Base-by-base conservation (phyloP, 2,113 vertebrate genomes). In the Salvelinus fontinalis region DNA sequence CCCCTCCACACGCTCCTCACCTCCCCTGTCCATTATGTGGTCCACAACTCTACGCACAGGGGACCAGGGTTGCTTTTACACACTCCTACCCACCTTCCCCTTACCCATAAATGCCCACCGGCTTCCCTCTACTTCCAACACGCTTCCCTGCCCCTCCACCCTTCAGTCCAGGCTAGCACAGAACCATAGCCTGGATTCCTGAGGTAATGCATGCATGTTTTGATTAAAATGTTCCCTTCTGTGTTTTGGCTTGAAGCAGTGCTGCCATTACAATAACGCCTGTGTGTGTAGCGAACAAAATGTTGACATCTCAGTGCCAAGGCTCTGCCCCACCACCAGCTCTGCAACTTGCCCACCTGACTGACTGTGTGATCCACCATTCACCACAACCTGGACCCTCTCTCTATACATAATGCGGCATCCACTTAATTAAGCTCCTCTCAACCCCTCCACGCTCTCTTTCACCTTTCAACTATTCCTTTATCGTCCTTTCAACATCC, bases 161-260 rank as follows among this genome's bases (percentile, higher is more conserved):
- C 8, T 39, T 39, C 39, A 39, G 8, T 39, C 39, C 39, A 39
- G 34, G 7, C 34, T 9, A 8, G 34, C 6, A 7, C 34, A 39
- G 39, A 79, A 81, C 80, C 2, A 0, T 39, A 39, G 39, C 39
- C 76, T 27, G 71, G 75, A 79, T 77, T 59, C 71, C 31, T 20
- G 74, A 78, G 85, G 85, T 86, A 84, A 89, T 86, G 77, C 82
- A 89, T 86, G 84, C 84, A 8, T 57, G 82, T 87, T 89, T 89
- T 92, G 88, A 92, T 92, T 92, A 89, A 90, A 92, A 75, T 86
- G 6, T 76, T 79, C 79, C 81, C 85, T 85, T 85, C 84, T 87
- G 87, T 88, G 85, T 82, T 85, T 85, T 86, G 88, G 86, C 89
- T 75, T 62, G 0, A 81, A 79, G 80, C 70, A 77, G 80, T 78